Conservation (phyloP, 2,113 vertebrate species). For the Apaloderma vittatum region DNA sequence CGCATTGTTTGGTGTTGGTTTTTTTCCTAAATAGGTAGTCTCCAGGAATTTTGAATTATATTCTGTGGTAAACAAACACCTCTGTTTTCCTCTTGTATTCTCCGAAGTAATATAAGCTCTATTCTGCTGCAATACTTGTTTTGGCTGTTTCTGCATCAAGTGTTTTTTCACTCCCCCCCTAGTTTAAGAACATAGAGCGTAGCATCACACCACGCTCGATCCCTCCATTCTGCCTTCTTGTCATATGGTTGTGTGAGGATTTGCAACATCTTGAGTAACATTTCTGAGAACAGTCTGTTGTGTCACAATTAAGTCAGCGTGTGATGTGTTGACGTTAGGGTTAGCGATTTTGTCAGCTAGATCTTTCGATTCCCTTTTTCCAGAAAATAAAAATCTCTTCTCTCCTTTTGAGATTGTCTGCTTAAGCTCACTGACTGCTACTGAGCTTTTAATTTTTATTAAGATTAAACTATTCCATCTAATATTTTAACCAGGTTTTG, state of each 20-base stretch:
- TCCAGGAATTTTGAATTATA: not conserved
- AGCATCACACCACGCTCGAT: fast-evolving
- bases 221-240: not conserved
- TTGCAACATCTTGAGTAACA: not conserved
- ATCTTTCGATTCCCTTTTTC: not conserved
- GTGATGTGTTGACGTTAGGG: not conserved
- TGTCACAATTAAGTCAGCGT: not conserved
- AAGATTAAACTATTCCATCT: not conserved
- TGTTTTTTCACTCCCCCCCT: not conserved
- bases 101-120: not conserved
- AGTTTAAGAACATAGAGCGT: not conserved
- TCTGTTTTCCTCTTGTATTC: not conserved
- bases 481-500: not conserved
- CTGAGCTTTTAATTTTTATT: not conserved
- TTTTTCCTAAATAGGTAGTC: not conserved
- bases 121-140: not conserved
- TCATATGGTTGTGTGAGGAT: not conserved
- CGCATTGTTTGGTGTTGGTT: too few relatives aligned
- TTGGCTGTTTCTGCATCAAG: not conserved
- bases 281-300: not conserved
- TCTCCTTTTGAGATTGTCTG: not conserved
- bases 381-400: not conserved
- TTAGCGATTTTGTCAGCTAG: not conserved
- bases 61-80: not conserved
- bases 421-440: not conserved